Base-by-base conservation (phyloP, 1,140 invertebrate species). In the Bombus impatiens region DNA sequence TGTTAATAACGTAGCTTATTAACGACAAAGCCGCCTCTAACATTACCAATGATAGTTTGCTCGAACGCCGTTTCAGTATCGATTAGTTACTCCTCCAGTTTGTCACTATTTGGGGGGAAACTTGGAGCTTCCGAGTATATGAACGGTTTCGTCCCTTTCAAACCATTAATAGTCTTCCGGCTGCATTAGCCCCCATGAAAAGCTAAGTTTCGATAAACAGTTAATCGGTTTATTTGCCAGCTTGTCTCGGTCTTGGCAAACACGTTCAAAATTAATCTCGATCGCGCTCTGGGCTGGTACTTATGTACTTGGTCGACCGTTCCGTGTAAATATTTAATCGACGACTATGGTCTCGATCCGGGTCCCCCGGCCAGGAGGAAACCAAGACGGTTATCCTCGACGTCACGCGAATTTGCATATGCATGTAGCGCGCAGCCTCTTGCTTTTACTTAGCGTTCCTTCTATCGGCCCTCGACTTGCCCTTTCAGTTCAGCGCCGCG, bases 371-470 rank as follows among this genome's bases (percentile, higher is more conserved):
- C 15, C 32, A 22, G 15, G 8, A 57, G 37, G 82, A 70, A 79
- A 79, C 77, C 88, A 65, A 89, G 82, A 79, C 71, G 65, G 22
- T 81, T 40, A 75, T 87, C 82, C 72, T 82, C 77, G 81, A 88
- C 83, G 35, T 67, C 25, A 65, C 59, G 42, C 68, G 78, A 85
- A 90, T 92, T 74, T 92, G 87, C 92, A 92, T 92, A 92, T 91
- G 87, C 89, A 89, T 90, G 86, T 47, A 65, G 28, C 70, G 47
- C 13, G 35, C 84, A 4, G 18, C 15, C 32, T 79, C 35, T 53
- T 42, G 32, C 47, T 70, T 78, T 53, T 47, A 70, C 57, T 74
- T 12, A 47, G 3, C 37, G 1, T 25, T 42, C n/a, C 82, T 78
- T 32, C 8, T 13, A 12, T 3, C 22, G 10, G 2, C 0, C 25